Percentiles rank a stretch among this genome's conserved stretches.
Conservation (phyloP, 2,113 vertebrate genomes). For the Phaetusa simplex region DNA sequence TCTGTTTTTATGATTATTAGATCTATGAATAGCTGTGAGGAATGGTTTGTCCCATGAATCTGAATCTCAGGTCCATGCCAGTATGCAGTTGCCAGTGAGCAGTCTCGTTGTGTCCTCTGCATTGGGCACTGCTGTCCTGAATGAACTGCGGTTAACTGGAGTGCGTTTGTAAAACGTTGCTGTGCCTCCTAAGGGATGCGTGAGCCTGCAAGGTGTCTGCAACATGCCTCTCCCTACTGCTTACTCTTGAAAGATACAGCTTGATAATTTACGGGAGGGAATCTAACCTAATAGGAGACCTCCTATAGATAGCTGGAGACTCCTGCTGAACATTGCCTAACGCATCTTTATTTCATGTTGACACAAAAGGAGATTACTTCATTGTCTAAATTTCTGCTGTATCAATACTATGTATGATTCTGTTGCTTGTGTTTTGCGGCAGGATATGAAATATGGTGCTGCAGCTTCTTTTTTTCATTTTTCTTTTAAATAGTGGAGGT, state of each 20-base stretch:
- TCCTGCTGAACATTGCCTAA: not conserved
- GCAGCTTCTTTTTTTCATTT: not conserved
- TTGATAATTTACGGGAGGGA: not conserved
- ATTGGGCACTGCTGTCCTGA: not conserved
- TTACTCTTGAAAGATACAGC: not conserved
- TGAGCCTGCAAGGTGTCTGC: not conserved
- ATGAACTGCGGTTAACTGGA: not conserved
- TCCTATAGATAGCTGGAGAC: not conserved
- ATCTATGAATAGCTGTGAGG: not conserved
- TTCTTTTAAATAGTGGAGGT: not conserved
- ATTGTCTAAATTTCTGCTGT: not conserved
- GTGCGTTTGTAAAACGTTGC: not conserved
- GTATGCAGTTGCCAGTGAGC: fast-evolving
- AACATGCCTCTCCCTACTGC: not conserved
- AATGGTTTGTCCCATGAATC: not conserved
- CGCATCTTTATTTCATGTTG: not conserved
- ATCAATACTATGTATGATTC: not conserved
- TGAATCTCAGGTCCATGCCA: not conserved
- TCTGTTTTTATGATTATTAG: not conserved
- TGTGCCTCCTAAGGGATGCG: not conserved
- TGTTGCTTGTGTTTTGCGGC: not conserved
- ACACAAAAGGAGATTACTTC: not conserved
- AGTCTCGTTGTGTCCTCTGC: not conserved
- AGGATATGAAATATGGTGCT: not conserved
- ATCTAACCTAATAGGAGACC: not conserved